phyloP scores from a whole-genome alignment of 64 coral and sea anemone species.

The Catalaphyllia jardinei region DNA sequence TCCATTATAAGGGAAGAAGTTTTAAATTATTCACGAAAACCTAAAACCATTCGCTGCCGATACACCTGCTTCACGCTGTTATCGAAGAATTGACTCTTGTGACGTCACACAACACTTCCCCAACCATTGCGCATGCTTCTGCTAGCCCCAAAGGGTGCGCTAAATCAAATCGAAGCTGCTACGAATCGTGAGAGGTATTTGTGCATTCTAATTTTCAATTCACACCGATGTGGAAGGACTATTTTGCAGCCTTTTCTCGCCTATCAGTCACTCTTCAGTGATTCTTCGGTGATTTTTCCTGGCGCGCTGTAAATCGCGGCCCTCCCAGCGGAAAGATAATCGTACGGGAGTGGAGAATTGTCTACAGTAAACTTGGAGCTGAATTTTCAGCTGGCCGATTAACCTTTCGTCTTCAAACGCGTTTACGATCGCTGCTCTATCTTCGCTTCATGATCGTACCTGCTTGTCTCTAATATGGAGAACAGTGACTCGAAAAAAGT shows the following conservation, averaged over 20 bases:
- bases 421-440: not conserved
- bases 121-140: not conserved
- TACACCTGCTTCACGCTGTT: slow-evolving; percentile 16
- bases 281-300: not conserved
- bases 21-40: slow-evolving; percentile 7
- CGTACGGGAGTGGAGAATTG: not conserved
- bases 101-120: slow-evolving; percentile 16
- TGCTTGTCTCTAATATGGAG: slow-evolving; percentile 3
- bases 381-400: not conserved
- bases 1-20: not conserved
- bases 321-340: not conserved
- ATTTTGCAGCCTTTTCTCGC: not conserved
- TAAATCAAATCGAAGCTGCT: slow-evolving; percentile 25
- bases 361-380: not conserved
- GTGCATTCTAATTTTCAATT: not conserved
- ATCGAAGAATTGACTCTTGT: slow-evolving; percentile 29
- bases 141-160: slow-evolving; percentile 17
- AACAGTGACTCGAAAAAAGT: slow-evolving; percentile 39
- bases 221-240: slow-evolving; percentile 17
- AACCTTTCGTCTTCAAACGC: not conserved
- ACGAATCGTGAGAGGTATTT: not conserved
- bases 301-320: not conserved
- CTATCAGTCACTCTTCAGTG: not conserved
- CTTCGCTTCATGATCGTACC: slow-evolving; percentile 13
- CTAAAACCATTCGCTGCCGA: not conserved